These are phyloP conservation scores for Hoplodrina blanda DNA, from an alignment of 2,888 invertebrate genomes.

Conservation along the genomic window DNA sequence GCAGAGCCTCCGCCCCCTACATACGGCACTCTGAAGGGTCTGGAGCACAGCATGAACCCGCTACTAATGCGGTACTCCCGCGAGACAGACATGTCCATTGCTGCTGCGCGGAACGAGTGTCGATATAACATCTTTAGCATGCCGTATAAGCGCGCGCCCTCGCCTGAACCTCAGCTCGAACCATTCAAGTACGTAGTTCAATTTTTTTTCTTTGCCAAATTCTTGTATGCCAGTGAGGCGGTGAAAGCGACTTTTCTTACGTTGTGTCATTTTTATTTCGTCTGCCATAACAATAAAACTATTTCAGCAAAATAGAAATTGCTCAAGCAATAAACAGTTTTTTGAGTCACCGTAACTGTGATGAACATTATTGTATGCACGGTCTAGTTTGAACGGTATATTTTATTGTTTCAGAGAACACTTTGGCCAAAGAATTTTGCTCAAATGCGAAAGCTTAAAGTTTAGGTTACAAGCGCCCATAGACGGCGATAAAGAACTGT, in stretches of 20 bases:
- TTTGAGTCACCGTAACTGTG: slow-evolving; percentile 18
- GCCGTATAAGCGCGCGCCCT: slow-evolving; percentile 83
- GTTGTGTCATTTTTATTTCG: slow-evolving; percentile 23
- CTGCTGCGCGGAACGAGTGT: slow-evolving; percentile 94
- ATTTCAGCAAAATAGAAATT: slow-evolving; percentile 30
- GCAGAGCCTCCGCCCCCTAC: slow-evolving; percentile 92
- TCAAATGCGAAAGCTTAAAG: slow-evolving; percentile 95
- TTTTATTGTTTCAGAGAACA: slow-evolving; percentile 92
- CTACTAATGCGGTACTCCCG: slow-evolving; percentile 97
- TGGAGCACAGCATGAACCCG: slow-evolving; percentile 98
- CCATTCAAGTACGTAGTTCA: slow-evolving; percentile 91
- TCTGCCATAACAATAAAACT: slow-evolving; percentile 44
- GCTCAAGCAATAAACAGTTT: slow-evolving; percentile 29
- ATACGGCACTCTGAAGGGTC: slow-evolving; percentile 96
- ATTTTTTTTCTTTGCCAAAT: slow-evolving; percentile 12
- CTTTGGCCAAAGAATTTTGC: slow-evolving; percentile 96
- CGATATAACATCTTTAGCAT: slow-evolving; percentile 94
- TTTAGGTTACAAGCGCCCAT: slow-evolving; percentile 96
- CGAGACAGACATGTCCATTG: slow-evolving; percentile 97
- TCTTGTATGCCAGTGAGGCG: slow-evolving; percentile 8
- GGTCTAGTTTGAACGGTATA: slow-evolving; percentile 18
- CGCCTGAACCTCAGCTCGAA: slow-evolving; percentile 91
- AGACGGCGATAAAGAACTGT: slow-evolving; percentile 93
- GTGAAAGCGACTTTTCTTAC: slow-evolving; percentile 36
- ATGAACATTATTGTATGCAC: slow-evolving; percentile 22